Evolutionary conservation across 2,113 vertebrate species (phyloP).

Genomic region (Baryphthengus martii): DNA sequence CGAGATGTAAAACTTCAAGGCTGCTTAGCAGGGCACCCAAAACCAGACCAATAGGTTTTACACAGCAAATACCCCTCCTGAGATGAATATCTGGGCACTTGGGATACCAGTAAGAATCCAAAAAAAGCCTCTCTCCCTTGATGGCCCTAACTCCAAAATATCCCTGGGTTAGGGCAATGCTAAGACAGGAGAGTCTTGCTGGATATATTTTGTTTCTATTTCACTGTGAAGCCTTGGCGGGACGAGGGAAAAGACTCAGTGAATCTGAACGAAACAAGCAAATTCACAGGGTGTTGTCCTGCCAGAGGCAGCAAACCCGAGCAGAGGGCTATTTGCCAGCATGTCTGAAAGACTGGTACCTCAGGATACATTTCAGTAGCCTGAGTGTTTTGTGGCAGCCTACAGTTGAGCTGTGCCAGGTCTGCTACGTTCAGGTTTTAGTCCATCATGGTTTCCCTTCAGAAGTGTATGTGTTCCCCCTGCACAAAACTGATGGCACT

Average conservation of each 20-base stretch:
- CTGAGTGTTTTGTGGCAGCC: neutral
- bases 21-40: neutral
- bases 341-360: neutral
- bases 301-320: rapidly evolving
- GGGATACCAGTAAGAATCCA: neutral
- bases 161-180: neutral
- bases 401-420: neutral
- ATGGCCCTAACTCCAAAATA: neutral
- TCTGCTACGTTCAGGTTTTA: neutral
- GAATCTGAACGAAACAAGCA: neutral
- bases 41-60: neutral
- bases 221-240: rapidly evolving
- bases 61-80: neutral
- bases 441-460: neutral
- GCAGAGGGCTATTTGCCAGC: neutral
- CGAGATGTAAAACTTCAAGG: neutral
- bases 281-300: neutral
- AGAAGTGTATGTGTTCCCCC: neutral
- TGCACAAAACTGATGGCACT: rapidly evolving
- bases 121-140: neutral
- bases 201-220: neutral
- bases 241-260: neutral
- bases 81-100: neutral
- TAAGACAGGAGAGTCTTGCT: too few species aligned
- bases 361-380: neutral